phyloP scores from a whole-genome alignment of 92 coral and sea anemone genomes.

The Heliopora coerulea region DNA sequence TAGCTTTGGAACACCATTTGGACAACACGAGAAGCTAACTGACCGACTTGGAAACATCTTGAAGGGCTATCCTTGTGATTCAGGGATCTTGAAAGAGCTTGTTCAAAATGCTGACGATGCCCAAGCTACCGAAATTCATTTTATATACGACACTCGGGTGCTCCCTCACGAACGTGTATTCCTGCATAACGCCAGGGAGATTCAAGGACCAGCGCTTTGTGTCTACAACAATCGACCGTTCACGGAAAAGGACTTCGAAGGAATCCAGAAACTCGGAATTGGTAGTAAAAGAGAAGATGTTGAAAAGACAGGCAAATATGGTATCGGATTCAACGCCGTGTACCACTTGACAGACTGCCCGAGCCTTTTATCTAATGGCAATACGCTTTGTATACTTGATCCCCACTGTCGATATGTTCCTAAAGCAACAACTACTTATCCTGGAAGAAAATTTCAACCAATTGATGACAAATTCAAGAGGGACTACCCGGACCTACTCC shows the following conservation, averaged over 20 bases:
- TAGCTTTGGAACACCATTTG: constrained; percentile 48
- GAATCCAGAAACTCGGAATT: constrained; percentile 71
- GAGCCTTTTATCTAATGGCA: constrained; percentile 61
- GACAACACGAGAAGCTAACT: constrained; percentile 62
- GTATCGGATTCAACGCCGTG: constrained; percentile 81
- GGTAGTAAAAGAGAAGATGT: constrained; percentile 81
- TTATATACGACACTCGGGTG: constrained; percentile 63
- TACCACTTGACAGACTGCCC: constrained; percentile 79
- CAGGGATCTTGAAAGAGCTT: constrained; percentile 66
- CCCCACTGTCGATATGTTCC: constrained; percentile 74
- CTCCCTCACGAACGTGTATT: constrained; percentile 44
- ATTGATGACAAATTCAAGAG: constrained; percentile 26
- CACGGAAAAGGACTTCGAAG: constrained; percentile 60
- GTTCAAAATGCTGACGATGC: constrained; percentile 81
- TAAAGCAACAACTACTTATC: constrained; percentile 56
- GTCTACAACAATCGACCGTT: constrained; percentile 77
- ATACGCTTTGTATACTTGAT: constrained; percentile 66
- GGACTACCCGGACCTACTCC: constrained; percentile 60
- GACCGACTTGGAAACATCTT: constrained; percentile 59
- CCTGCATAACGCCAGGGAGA: constrained; percentile 59
- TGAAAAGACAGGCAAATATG: constrained; percentile 83
- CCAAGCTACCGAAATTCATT: constrained; percentile 61
- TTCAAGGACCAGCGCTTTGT: constrained; percentile 87
- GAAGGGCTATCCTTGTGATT: constrained; percentile 58
- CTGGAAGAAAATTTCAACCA: constrained; percentile 58